Evolutionary conservation across 2,797 vertebrate genomes (phyloP).

Genomic region (Gobionotothen gibberifrons): DNA sequence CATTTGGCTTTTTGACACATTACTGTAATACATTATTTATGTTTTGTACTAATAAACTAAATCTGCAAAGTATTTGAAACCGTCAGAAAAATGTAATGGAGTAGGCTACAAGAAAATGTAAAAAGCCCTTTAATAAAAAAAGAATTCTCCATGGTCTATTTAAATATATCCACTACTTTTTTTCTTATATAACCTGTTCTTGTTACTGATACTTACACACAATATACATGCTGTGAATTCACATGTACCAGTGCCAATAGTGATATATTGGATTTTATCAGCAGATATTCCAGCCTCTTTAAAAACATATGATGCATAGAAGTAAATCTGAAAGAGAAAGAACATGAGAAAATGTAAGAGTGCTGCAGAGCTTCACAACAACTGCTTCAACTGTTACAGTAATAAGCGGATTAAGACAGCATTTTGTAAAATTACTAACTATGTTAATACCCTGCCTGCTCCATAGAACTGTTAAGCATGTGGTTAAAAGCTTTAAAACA

Average conservation of each 20-base stretch:
- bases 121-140: not conserved
- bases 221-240: constrained; percentile 88
- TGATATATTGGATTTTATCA: constrained; percentile 87
- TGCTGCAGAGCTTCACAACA: constrained; percentile 19
- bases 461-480: constrained; percentile 44
- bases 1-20: not conserved
- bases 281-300: constrained; percentile 86
- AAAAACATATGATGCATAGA: constrained; percentile 91
- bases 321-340: constrained; percentile 87
- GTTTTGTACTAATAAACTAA: too few relatives aligned
- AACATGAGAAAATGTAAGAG: constrained; percentile 16
- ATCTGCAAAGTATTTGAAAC: too few relatives aligned
- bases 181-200: constrained; percentile 62
- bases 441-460: constrained; percentile 52
- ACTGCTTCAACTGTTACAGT: constrained; percentile 10
- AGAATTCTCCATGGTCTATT: not conserved
- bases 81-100: too few relatives aligned
- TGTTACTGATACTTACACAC: constrained; percentile 86
- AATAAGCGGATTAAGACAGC: constrained; percentile 66
- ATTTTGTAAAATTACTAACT: constrained; percentile 55
- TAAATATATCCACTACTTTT: not conserved
- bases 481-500: constrained; percentile 51
- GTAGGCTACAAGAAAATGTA: too few relatives aligned
- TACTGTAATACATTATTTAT: too few relatives aligned
- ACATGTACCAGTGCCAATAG: constrained; percentile 90